Percentiles rank a stretch among this genome's conserved stretches.
phyloP scores from a whole-genome alignment of 2,797 vertebrate genomes.

The Cottoperca gobio region DNA sequence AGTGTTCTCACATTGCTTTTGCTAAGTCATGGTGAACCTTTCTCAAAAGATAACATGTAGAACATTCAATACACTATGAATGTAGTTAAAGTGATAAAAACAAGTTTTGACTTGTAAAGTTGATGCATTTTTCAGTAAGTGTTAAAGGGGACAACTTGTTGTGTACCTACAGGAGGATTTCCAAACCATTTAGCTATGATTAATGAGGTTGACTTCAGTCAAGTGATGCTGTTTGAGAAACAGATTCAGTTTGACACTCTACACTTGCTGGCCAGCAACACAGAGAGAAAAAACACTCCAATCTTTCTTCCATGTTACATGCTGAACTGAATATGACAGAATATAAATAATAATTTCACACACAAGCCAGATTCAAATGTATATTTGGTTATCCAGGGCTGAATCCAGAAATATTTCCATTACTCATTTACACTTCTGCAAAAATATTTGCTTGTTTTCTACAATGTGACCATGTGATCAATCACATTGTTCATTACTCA shows the following conservation, averaged over 20 bases:
- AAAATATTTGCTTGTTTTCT: not conserved
- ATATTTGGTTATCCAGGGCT: not conserved
- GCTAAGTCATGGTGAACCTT: slow-evolving; percentile 1
- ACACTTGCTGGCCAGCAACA: not conserved
- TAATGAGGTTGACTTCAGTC: not conserved
- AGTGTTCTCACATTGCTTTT: not conserved
- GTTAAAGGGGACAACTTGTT: not conserved
- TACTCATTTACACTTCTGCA: not conserved
- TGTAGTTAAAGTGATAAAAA: not conserved
- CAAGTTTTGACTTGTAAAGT: not conserved
- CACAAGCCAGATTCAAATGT: not conserved
- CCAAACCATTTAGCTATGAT: not conserved
- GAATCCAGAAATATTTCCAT: not conserved
- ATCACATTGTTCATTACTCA: not conserved
- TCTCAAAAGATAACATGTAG: slow-evolving; percentile 13
- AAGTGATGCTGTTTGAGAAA: not conserved
- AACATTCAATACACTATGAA: not conserved
- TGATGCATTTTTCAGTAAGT: not conserved
- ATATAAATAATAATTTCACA: not conserved
- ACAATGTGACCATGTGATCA: not conserved
- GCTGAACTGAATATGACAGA: not conserved
- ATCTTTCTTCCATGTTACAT: not conserved
- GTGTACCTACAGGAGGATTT: not conserved
- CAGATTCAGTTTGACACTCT: not conserved
- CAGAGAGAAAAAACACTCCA: not conserved